phyloP scores from a whole-genome alignment of 2,888 invertebrate genomes.

The Limnephilus rhombicus region DNA sequence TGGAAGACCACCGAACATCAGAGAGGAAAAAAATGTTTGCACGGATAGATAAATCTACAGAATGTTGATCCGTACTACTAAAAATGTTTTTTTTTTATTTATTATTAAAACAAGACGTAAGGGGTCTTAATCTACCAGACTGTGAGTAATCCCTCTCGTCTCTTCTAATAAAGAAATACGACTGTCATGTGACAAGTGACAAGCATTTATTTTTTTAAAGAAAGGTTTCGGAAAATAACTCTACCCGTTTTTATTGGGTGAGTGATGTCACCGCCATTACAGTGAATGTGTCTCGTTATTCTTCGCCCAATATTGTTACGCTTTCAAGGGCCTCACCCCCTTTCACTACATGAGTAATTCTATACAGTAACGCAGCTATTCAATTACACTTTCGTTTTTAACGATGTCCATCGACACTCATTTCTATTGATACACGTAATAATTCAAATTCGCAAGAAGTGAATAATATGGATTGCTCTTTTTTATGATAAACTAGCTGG shows the following conservation, averaged over 20 bases:
- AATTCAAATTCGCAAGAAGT: neutral
- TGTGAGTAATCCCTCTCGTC: neutral
- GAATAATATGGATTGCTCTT: neutral
- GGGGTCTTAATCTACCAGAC: neutral
- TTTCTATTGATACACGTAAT: neutral
- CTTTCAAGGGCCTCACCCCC: neutral
- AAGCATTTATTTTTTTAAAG: neutral
- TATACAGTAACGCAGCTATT: neutral
- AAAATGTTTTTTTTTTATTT: too few relatives aligned
- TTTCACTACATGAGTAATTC: neutral
- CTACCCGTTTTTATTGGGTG: neutral
- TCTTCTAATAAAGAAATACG: neutral
- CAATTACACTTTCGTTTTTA: neutral
- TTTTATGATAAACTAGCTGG: too few relatives aligned
- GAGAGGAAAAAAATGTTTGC: neutral
- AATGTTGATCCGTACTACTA: too few relatives aligned
- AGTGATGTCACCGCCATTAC: neutral
- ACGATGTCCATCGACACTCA: neutral
- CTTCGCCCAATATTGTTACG: neutral
- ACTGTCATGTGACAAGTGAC: neutral
- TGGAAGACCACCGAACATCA: neutral
- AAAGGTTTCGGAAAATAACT: neutral
- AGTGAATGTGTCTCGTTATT: neutral
- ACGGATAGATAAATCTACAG: neutral
- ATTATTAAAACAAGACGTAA: neutral